Conservation (phyloP, 2,113 vertebrate genomes). For the Anhinga rufa region DNA sequence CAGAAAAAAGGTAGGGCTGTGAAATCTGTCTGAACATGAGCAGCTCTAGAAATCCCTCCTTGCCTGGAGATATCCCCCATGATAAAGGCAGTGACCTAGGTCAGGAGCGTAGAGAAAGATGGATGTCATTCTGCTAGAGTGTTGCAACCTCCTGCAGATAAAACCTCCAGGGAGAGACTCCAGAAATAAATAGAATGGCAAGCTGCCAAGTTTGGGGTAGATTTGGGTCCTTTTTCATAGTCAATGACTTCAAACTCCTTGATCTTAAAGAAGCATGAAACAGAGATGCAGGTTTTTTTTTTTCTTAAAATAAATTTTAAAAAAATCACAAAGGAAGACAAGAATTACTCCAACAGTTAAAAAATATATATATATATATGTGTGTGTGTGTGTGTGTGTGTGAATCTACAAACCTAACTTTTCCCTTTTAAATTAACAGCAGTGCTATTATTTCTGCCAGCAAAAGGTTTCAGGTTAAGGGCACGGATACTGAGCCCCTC, state of each 20-base stretch:
- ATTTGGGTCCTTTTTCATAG: not conserved
- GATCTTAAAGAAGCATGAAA: not conserved
- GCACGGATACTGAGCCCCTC: not conserved
- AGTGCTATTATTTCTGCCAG: not conserved
- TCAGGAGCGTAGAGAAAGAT: not conserved
- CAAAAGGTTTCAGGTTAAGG: not conserved
- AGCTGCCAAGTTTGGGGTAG: not conserved
- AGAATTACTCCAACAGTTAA: not conserved
- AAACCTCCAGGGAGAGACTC: constrained; percentile 31
- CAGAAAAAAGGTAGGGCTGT: constrained; percentile 1
- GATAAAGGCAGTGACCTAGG: constrained; percentile 45
- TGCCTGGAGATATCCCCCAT: not conserved
- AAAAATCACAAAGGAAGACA: not conserved
- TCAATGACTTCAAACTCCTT: not conserved
- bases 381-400: too few species aligned
- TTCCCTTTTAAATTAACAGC: not conserved
- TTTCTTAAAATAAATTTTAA: not conserved
- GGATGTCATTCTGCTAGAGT: not conserved
- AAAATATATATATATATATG: too few species aligned
- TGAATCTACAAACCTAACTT: not conserved
- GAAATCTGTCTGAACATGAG: not conserved
- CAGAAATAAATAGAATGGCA: constrained; percentile 42
- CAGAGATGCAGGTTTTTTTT: not conserved
- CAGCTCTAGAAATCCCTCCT: constrained; percentile 1
- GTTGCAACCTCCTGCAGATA: constrained; percentile 42